phyloP scores from a whole-genome alignment of 2,888 invertebrate genomes.

The Athripsodes cinereus region DNA sequence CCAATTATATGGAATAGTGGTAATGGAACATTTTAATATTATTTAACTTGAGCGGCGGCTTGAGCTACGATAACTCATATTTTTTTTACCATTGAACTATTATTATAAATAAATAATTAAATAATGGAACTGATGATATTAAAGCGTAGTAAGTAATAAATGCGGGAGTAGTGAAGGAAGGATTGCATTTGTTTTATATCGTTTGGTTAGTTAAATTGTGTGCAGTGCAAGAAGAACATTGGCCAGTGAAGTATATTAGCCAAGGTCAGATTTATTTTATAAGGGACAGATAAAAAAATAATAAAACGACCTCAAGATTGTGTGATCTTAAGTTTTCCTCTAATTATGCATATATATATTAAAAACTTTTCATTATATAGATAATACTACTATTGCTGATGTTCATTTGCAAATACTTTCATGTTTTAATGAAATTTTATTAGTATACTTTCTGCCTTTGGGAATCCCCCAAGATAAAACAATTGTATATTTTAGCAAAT shows the following conservation, averaged over 20 bases:
- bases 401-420: neutral
- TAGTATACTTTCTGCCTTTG: too few relatives aligned
- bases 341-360: too few relatives aligned
- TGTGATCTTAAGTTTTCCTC: neutral
- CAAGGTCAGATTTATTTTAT: slow-evolving; percentile 23
- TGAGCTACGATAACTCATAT: slow-evolving; percentile 8
- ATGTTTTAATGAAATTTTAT: too few relatives aligned
- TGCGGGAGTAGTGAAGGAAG: too few relatives aligned
- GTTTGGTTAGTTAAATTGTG: slow-evolving; percentile 14
- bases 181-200: slow-evolving; percentile 16
- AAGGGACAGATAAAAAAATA: slow-evolving; percentile 4
- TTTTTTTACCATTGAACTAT: slow-evolving; percentile 17
- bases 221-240: slow-evolving; percentile 15
- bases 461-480: too few relatives aligned
- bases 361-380: slow-evolving; percentile 6
- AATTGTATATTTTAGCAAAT: too few relatives aligned
- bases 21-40: slow-evolving; percentile 1
- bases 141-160: slow-evolving; percentile 4
- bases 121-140: neutral
- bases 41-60: slow-evolving; percentile 10
- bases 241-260: slow-evolving; percentile 22
- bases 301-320: slow-evolving; percentile 9
- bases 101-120: slow-evolving; percentile 1
- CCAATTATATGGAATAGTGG: neutral
- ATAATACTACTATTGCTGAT: slow-evolving; percentile 4